Evolutionary conservation across 2,797 vertebrate species (phyloP).

Genomic region (Botia almorhae): DNA sequence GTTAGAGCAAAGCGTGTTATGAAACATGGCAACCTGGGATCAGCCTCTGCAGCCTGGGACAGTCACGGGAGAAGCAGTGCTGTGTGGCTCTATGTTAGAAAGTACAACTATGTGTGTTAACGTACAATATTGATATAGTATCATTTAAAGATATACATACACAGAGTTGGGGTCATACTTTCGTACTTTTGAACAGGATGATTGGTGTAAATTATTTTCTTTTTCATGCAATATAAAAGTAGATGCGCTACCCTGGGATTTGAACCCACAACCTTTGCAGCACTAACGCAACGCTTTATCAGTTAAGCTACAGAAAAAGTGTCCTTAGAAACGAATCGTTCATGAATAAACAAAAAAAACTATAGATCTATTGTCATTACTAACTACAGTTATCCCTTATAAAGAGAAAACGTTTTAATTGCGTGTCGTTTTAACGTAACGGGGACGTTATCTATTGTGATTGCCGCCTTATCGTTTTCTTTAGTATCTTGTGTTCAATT

Average conservation of each 20-base stretch:
- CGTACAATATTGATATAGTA: no score
- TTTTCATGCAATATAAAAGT: no score
- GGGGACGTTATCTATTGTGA: neutral
- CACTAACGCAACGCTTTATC: no score
- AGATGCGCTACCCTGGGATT: no score
- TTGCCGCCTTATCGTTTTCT: conserved; percentile 5
- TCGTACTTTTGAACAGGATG: no score
- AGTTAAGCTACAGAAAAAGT: no score
- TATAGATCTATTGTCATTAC: neutral
- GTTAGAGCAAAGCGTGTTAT: conserved; percentile 6
- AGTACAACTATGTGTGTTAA: no score
- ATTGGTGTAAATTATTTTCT: no score
- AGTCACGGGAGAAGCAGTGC: conserved; percentile 4
- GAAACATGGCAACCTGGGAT: conserved; percentile 20
- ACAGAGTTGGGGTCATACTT: no score
- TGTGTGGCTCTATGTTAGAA: neutral
- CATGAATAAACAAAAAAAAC: neutral
- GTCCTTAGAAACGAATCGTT: neutral
- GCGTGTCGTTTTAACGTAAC: conserved; percentile 10
- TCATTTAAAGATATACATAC: no score
- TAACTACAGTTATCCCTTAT: neutral
- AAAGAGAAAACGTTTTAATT: conserved; percentile 3
- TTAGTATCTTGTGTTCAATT: neutral
- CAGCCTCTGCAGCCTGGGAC: neutral
- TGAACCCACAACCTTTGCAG: no score